Evolutionary conservation across 2,113 vertebrate species (phyloP).

Genomic region (Stegostoma tigrinum): DNA sequence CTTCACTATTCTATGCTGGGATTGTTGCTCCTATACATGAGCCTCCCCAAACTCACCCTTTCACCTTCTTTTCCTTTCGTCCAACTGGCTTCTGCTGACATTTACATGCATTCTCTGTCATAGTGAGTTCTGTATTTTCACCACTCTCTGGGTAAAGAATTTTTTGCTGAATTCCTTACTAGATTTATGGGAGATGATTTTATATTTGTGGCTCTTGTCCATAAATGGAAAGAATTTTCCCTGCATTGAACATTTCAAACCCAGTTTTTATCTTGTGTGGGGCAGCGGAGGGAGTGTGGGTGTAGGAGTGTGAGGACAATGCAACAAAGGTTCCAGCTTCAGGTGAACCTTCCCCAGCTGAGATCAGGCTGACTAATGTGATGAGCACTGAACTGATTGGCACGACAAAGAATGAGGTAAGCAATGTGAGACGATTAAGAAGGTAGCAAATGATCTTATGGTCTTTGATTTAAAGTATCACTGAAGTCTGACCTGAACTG

Average conservation of each 20-base stretch:
- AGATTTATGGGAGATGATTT: too few species aligned
- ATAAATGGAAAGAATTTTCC: not conserved
- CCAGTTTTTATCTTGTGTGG: not conserved
- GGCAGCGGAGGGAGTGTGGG: not conserved
- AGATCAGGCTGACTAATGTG: not conserved
- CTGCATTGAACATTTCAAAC: not conserved
- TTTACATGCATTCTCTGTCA: too few species aligned
- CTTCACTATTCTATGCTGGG: too few species aligned
- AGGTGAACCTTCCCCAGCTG: not conserved
- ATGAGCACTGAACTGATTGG: not conserved
- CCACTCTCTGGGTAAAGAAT: too few species aligned
- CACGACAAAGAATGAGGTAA: not conserved
- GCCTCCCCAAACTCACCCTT: too few species aligned
- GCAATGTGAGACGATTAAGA: not conserved
- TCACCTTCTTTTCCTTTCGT: too few species aligned
- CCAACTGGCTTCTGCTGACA: too few species aligned
- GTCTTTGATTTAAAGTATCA: too few species aligned
- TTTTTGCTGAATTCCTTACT: too few species aligned
- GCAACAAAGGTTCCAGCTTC: not conserved
- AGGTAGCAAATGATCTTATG: not conserved
- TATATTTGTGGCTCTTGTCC: not conserved
- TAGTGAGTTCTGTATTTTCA: too few species aligned
- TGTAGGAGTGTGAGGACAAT: not conserved
- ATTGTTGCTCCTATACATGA: too few species aligned
- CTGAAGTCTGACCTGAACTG: not conserved